Conservation (phyloP, 2,888 invertebrate genomes). For the Megaustenia siamemsis region DNA sequence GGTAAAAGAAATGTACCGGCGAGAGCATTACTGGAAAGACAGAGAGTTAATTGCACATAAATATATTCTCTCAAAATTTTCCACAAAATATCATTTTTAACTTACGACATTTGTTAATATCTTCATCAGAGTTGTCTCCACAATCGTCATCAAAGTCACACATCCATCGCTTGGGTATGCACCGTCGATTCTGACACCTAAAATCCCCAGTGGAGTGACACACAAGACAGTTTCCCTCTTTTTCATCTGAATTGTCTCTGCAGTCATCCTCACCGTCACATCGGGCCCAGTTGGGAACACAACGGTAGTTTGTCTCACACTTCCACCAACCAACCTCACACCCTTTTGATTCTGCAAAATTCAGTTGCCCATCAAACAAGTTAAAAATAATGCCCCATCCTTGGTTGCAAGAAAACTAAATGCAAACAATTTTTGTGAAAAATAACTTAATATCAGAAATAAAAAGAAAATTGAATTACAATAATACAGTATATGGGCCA, state of each 20-base stretch:
- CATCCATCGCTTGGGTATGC: slow-evolving; percentile 83
- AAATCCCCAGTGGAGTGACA: slow-evolving; percentile 94
- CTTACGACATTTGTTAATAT: slow-evolving; percentile 72
- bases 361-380: too few species aligned
- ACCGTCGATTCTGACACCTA: slow-evolving; percentile 93
- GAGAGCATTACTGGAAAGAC: too few species aligned
- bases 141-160: slow-evolving; percentile 99
- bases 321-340: slow-evolving; percentile 97
- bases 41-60: too few species aligned
- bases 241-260: slow-evolving; percentile 95
- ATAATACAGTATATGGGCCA: too few species aligned
- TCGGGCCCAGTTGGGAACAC: slow-evolving; percentile 98
- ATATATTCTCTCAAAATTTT: too few species aligned
- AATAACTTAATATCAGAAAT: too few species aligned
- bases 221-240: slow-evolving; percentile 92
- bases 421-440: too few species aligned
- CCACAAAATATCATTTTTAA: slow-evolving; percentile 26
- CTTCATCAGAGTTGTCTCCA: slow-evolving; percentile 92
- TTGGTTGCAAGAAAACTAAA: too few species aligned
- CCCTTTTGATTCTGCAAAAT: slow-evolving; percentile 87
- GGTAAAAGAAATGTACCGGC: too few species aligned
- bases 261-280: slow-evolving; percentile 99
- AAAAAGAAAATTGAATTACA: too few species aligned
- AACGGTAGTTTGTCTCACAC: slow-evolving; percentile 95
- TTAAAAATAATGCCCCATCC: too few species aligned